Conservation (phyloP, 37 sponge, comb jelly and placozoan species). For the Diacarnus erythraeanus region DNA sequence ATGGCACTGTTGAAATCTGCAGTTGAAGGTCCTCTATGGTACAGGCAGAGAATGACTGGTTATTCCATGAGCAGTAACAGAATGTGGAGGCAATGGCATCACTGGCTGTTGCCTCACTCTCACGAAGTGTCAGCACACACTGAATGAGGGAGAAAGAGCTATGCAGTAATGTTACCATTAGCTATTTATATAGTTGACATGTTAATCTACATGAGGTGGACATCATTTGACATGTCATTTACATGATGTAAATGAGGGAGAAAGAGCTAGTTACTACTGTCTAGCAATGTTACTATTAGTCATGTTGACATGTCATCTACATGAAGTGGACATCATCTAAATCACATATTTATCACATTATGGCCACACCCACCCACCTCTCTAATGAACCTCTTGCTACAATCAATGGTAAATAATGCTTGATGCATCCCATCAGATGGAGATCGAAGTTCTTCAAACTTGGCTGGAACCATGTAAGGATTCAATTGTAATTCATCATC, state of each 20-base stretch:
- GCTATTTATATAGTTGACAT: too few relatives aligned
- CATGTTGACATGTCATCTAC: not conserved
- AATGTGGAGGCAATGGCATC: slow-evolving; percentile 60
- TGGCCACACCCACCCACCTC: slow-evolving; percentile 31
- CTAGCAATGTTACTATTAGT: not conserved
- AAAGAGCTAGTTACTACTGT: not conserved
- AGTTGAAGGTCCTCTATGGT: slow-evolving; percentile 65
- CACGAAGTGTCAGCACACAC: slow-evolving; percentile 67
- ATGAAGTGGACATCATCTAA: too few relatives aligned
- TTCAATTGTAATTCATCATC: slow-evolving; percentile 12
- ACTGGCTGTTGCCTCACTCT: slow-evolving; percentile 43
- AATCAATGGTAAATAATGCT: slow-evolving; percentile 40
- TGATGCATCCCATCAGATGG: slow-evolving; percentile 54
- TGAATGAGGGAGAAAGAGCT: slow-evolving; percentile 16
- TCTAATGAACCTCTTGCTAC: slow-evolving; percentile 54
- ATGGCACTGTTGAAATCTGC: slow-evolving; percentile 38
- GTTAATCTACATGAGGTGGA: too few relatives aligned
- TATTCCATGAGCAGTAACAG: slow-evolving; percentile 77
- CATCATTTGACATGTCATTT: too few relatives aligned
- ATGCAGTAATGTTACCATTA: too few relatives aligned
- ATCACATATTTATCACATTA: too few relatives aligned
- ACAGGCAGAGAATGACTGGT: slow-evolving; percentile 74
- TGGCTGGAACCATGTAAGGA: slow-evolving; percentile 52
- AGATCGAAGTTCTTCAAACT: slow-evolving; percentile 21
- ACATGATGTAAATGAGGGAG: not conserved